Conservation (phyloP, 2,113 vertebrate species). For the Boulengerochromis microlepis region DNA sequence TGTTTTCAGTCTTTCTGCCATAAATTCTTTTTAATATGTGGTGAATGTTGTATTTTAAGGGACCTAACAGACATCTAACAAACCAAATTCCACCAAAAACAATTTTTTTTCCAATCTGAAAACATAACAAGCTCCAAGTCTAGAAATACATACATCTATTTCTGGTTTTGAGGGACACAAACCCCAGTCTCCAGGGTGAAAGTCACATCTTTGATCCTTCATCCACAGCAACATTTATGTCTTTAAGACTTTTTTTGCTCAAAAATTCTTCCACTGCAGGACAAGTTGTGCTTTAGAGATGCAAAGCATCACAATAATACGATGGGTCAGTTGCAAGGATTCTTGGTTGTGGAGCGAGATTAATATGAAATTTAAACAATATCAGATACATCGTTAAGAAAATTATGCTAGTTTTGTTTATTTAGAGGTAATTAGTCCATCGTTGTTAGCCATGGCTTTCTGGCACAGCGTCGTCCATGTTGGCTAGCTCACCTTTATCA, state of each 20-base stretch:
- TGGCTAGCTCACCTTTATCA: neutral
- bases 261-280: neutral
- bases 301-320: neutral
- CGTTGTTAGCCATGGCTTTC: neutral
- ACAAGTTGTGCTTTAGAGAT: neutral
- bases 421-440: neutral
- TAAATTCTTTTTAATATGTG: neutral
- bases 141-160: neutral
- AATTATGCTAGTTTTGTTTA: neutral
- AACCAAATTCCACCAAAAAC: neutral
- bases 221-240: neutral
- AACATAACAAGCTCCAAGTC: neutral
- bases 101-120: neutral
- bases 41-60: neutral
- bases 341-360: neutral
- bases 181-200: neutral
- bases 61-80: neutral
- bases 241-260: neutral
- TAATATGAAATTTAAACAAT: neutral
- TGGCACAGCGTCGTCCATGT: neutral
- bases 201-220: neutral
- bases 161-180: neutral
- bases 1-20: neutral
- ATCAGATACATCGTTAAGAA: neutral
- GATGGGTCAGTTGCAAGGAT: neutral